phyloP scores from a whole-genome alignment of 2,888 invertebrate species.

The Hanleya hanleyi region DNA sequence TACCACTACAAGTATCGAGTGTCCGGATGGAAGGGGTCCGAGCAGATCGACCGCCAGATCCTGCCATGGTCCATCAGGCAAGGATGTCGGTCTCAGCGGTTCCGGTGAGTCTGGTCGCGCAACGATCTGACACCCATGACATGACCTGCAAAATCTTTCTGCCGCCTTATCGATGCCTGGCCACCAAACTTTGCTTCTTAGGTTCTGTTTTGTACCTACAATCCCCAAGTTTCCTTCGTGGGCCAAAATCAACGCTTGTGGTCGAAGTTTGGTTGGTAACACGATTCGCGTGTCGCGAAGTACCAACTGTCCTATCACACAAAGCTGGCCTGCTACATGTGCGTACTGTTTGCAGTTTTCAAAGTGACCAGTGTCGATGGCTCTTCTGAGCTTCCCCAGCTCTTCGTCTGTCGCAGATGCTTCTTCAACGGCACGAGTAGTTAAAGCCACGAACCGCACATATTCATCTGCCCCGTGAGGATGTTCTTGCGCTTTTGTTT shows the following conservation, averaged over 20 bases:
- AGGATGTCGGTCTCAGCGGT: constrained; percentile 18
- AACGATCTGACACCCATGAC: constrained; percentile 37
- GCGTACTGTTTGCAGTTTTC: constrained; percentile 16
- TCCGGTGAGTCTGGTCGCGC: constrained; percentile 19
- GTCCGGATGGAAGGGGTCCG: constrained; percentile 17
- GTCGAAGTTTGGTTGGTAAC: constrained; percentile 8
- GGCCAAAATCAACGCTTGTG: constrained; percentile 11
- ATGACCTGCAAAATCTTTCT: constrained; percentile 29
- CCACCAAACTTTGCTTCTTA: not conserved
- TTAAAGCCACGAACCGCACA: constrained; percentile 24
- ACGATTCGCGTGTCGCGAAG: constrained; percentile 19
- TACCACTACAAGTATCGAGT: constrained; percentile 18
- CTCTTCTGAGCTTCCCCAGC: constrained; percentile 12
- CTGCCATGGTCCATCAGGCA: constrained; percentile 34
- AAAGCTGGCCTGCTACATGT: constrained; percentile 11
- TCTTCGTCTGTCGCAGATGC: constrained; percentile 19
- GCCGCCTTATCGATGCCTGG: constrained; percentile 18
- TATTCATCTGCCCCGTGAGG: constrained; percentile 27
- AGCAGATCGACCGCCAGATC: constrained; percentile 8
- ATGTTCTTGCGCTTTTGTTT: too few species aligned
- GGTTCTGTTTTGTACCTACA: not conserved
- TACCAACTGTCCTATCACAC: constrained; percentile 17
- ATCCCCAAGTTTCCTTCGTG: constrained; percentile 20
- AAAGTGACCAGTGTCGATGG: constrained; percentile 11
- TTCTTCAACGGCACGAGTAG: constrained; percentile 24